Conservation (phyloP, 2,797 vertebrate genomes). For the Gambelia wislizenii region DNA sequence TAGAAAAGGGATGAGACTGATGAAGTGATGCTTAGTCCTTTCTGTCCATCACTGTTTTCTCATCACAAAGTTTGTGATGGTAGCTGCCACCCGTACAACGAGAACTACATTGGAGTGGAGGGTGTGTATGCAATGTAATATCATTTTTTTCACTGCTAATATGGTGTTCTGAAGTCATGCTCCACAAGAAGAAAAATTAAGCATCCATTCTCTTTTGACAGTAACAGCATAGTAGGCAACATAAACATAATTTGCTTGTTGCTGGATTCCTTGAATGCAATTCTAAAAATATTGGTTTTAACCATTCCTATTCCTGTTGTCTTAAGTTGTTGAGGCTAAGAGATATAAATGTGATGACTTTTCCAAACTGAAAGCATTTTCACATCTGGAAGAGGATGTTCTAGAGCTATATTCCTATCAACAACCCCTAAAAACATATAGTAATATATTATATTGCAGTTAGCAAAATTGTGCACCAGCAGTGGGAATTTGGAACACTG, state of each 20-base stretch:
- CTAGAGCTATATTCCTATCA: neutral
- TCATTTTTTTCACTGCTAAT: neutral
- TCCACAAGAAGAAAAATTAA: constrained; percentile 6
- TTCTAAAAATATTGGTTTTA: constrained; percentile 11
- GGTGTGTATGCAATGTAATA: too few species aligned
- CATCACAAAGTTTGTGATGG: neutral
- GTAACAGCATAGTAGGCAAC: neutral
- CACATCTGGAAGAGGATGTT: neutral
- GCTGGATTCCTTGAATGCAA: neutral
- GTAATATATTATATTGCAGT: too few species aligned
- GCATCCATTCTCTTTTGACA: neutral
- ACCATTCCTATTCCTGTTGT: neutral
- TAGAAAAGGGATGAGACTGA: neutral
- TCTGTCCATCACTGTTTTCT: neutral
- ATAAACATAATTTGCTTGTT: constrained; percentile 1
- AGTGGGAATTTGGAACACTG: neutral
- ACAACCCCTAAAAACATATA: neutral
- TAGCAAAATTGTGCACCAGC: neutral
- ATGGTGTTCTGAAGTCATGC: neutral
- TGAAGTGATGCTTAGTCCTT: neutral
- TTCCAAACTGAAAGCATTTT: neutral
- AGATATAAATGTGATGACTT: neutral
- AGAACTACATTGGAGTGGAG: neutral
- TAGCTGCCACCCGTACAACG: neutral
- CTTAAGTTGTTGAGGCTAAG: neutral